Evolutionary conservation across 1,140 invertebrate species (phyloP), one percentile per base, ranked within the genome.

Genomic region (Drosophila neocordata): DNA sequence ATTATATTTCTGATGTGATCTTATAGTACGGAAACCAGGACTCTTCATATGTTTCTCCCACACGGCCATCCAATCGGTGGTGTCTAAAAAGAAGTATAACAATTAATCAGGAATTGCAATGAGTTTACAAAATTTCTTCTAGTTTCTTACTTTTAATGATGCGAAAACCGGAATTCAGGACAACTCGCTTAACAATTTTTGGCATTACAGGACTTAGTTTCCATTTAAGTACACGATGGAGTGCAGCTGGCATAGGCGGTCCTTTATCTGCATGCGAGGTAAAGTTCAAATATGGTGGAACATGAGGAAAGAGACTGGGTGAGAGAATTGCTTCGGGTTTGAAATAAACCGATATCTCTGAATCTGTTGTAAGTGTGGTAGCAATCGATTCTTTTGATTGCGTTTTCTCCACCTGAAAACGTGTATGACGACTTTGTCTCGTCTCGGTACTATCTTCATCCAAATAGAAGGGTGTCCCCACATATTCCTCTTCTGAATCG

Each of bases 1-100:
- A 92, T 99, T 99, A 77, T 99, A 94, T 93, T 99, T 99, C 92
- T 99, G 98, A 69, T 95, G 96, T 65, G 97, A 96, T 74, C 96
- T 95, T 55, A 99, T 92, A 0, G 94, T 94, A 79, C 94, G 94
- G 77, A 96, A 97, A 81, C 94, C 94, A 13, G 94, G 91, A 8
- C 95, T 96, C 80, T 96, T 96, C 95, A 96, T 96, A 84, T 96
- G 95, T 88, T 96, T 96, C 59, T 96, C 96, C 96, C 96, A 97
- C 53, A 95, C 95, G 9, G 96, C 96, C 82, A 95, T 92, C 96
- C 96, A 97, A 63, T 96, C 94, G 56, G 93, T 94, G 11, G 94
- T 94, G 74, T 94, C 94, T 94, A 66, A 85, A 88, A 64, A 63
- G 12, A 5, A 0, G 15, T 4, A 24, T 2, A 7, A 6, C 1